phyloP scores from a whole-genome alignment of 2,113 vertebrate species.

The Peromyscus polionotus region DNA sequence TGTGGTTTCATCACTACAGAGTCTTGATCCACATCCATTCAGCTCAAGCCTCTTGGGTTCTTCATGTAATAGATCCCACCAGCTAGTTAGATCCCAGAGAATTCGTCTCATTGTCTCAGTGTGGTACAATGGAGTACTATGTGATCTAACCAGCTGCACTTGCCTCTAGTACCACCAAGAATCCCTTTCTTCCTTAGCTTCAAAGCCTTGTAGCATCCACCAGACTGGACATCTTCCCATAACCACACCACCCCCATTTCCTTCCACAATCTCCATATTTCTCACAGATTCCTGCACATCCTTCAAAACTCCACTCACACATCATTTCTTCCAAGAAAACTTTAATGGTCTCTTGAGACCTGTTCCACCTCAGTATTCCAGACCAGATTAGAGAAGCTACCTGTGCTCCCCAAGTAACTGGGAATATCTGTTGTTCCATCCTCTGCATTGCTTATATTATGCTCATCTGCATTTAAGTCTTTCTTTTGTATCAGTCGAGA shows the following conservation, averaged over 20 bases:
- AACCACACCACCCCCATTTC: too few species aligned
- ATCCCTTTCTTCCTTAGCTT: neutral
- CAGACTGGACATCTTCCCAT: neutral
- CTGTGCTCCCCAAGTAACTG: too few species aligned
- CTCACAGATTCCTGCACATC: neutral
- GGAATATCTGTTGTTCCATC: neutral
- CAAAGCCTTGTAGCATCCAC: neutral
- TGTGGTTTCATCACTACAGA: neutral
- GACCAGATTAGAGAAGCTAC: neutral
- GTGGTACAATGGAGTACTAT: fast-evolving
- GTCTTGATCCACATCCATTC: neutral
- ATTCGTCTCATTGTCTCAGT: neutral
- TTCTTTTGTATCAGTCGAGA: neutral
- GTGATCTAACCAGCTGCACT: neutral
- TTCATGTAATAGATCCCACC: neutral
- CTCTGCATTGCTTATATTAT: too few species aligned
- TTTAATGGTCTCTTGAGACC: neutral
- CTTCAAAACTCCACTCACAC: neutral
- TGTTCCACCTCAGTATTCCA: neutral
- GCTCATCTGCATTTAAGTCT: neutral
- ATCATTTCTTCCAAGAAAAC: neutral
- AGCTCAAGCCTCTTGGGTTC: neutral
- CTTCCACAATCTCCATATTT: neutral
- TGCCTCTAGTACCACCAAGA: neutral
- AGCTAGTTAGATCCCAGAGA: too few species aligned